phyloP scores from a whole-genome alignment of 2,797 vertebrate genomes.

The Sebastes steindachneri region DNA sequence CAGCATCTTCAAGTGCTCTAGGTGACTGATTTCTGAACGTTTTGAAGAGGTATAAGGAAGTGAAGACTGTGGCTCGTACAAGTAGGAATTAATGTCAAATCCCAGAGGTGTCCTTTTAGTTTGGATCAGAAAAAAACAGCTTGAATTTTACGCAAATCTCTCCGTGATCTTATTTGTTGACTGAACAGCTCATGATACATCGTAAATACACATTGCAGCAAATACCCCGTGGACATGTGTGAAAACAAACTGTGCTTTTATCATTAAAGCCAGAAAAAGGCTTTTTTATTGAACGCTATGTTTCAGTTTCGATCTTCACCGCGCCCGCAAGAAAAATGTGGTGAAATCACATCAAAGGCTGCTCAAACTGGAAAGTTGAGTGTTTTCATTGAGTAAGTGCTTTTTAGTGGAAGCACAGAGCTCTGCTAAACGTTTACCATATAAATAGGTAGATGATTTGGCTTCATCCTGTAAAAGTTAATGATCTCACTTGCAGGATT shows the following conservation, averaged over 20 bases:
- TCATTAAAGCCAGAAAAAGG: neutral
- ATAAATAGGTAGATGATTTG: slow-evolving; percentile 1
- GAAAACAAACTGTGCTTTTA: slow-evolving; percentile 7
- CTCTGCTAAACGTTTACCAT: neutral
- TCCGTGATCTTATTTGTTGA: neutral
- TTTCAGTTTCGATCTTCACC: neutral
- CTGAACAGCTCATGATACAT: neutral
- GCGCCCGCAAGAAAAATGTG: neutral
- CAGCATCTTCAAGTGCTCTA: slow-evolving; percentile 5
- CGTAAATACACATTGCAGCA: neutral
- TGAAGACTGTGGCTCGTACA: neutral
- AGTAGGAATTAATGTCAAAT: neutral
- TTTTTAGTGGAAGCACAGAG: neutral
- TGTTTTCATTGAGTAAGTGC: neutral
- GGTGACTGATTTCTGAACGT: neutral
- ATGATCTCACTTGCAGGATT: slow-evolving; percentile 16
- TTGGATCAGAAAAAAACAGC: neutral
- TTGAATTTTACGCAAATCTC: neutral
- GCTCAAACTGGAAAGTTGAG: neutral
- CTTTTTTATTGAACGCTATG: neutral
- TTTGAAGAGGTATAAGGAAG: neutral
- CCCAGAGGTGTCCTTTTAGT: neutral
- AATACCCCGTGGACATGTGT: neutral
- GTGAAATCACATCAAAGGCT: slow-evolving; percentile 15
- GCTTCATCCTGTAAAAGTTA: neutral